Evolutionary conservation across 2,888 invertebrate genomes (phyloP), one percentile per base, ranked within the genome.

Genomic region (Pemphredon lugubris): DNA sequence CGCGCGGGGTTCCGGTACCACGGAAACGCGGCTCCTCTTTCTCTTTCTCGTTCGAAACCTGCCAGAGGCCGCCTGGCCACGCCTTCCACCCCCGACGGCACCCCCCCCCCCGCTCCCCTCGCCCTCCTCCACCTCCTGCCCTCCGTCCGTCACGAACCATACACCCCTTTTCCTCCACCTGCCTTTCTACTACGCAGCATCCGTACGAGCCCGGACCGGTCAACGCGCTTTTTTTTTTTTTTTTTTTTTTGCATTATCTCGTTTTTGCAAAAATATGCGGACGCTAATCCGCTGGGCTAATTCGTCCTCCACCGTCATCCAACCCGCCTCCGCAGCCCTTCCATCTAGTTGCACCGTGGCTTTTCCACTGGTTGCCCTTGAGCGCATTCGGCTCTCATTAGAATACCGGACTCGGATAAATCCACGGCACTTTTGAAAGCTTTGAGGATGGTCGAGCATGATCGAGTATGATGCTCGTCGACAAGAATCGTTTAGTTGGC

Each of bases 161-260:
- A 75, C 75, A 79, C 77, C 75, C 73, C 68, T 64, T 74, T 72
- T 77, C 69, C 71, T 60, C 73, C 55, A 68, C 74, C 84, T 70
- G 69, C 74, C 73, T 75, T 73, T 69, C 81, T 73, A 72, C 76
- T 73, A 67, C 77, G 82, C 81, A 75, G 72, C 75, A 73, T 81
- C 79, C 84, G 80, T 73, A 76, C 73, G 70, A 70, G 72, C 72
- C 73, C 77, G 83, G 71, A 74, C 73, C 82, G 83, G 82, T 77
- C 77, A 83, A 79, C 75, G 81, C 83, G 81, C 78, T 81, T 83
- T 86, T n/a, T n/a, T n/a, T n/a, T n/a, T n/a, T n/a, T n/a, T n/a
- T n/a, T n/a, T n/a, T n/a, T n/a, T n/a, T n/a, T 87, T 88, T 87
- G 84, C 87, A 86, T 88, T 89, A 88, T 86, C 87, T 88, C 86